phyloP scores from a whole-genome alignment of 2,797 vertebrate genomes.

The Ambastaia sidthimunki region DNA sequence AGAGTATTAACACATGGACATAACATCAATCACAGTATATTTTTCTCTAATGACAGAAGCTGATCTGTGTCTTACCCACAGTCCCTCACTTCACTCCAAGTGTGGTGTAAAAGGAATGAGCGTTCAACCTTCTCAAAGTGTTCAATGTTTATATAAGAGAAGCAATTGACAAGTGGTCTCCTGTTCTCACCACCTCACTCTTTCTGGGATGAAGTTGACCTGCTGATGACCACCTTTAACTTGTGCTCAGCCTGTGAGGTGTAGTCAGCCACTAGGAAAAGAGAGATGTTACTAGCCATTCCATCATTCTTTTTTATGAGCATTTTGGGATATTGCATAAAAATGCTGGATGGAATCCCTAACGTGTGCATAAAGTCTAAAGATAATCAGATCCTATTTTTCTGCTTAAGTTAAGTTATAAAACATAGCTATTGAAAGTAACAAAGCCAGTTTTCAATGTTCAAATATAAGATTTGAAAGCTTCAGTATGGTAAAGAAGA shows the following conservation, averaged over 20 bases:
- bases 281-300: constrained; percentile 34
- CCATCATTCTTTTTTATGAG: neutral
- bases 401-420: no score
- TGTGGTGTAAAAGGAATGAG: constrained; percentile 9
- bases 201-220: constrained; percentile 58
- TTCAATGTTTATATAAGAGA: neutral
- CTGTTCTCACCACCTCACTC: constrained; percentile 46
- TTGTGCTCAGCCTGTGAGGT: constrained; percentile 19
- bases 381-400: no score
- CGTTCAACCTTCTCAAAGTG: constrained; percentile 1
- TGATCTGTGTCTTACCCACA: constrained; percentile 26
- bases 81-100: constrained; percentile 11
- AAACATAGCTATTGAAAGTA: constrained; percentile 3
- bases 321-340: neutral
- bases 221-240: constrained; percentile 44
- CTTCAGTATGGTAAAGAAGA: neutral
- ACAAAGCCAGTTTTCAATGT: neutral
- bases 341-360: no score
- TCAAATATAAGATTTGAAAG: neutral
- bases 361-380: no score
- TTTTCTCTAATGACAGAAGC: constrained; percentile 8
- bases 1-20: constrained; percentile 7
- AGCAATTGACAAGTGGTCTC: constrained; percentile 37
- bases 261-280: constrained; percentile 35
- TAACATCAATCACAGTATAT: neutral